These are phyloP conservation scores for Operophtera brumata DNA, from an alignment of 2,888 invertebrate genomes.

Conservation along the genomic window DNA sequence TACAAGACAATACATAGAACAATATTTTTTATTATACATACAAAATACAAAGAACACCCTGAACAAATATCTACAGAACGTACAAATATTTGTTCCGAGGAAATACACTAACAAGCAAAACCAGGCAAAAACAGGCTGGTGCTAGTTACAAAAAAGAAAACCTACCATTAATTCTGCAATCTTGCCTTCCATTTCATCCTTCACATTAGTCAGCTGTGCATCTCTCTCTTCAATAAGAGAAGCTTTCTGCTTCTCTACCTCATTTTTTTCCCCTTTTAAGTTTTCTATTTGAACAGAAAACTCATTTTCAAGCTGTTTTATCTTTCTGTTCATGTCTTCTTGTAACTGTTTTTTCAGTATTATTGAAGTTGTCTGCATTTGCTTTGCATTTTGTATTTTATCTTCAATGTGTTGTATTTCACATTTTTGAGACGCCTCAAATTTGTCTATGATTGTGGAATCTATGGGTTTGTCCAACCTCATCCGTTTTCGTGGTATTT, in stretches of 20 bases:
- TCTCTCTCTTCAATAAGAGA: slow-evolving; percentile 70
- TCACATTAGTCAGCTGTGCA: slow-evolving; percentile 51
- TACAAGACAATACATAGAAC: no score
- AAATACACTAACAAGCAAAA: no score
- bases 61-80: no score
- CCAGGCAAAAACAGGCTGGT: no score
- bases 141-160: no score
- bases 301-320: slow-evolving; percentile 64
- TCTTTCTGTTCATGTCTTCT: slow-evolving; percentile 67
- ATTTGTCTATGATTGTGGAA: slow-evolving; percentile 54
- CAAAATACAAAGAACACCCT: no score
- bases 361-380: slow-evolving; percentile 59
- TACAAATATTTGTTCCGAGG: no score
- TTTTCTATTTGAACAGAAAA: slow-evolving; percentile 69
- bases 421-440: slow-evolving; percentile 67
- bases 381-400: slow-evolving; percentile 67
- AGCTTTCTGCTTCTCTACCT: slow-evolving; percentile 70
- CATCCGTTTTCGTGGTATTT: slow-evolving; percentile 56
- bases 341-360: slow-evolving; percentile 70
- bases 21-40: no score
- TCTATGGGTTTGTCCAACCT: slow-evolving; percentile 46
- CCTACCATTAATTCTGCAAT: slow-evolving; percentile 60
- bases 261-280: slow-evolving; percentile 71
- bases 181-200: slow-evolving; percentile 61
- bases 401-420: slow-evolving; percentile 68